phyloP scores from a whole-genome alignment of 2,113 vertebrate genomes.

The Synodontis membranacea region DNA sequence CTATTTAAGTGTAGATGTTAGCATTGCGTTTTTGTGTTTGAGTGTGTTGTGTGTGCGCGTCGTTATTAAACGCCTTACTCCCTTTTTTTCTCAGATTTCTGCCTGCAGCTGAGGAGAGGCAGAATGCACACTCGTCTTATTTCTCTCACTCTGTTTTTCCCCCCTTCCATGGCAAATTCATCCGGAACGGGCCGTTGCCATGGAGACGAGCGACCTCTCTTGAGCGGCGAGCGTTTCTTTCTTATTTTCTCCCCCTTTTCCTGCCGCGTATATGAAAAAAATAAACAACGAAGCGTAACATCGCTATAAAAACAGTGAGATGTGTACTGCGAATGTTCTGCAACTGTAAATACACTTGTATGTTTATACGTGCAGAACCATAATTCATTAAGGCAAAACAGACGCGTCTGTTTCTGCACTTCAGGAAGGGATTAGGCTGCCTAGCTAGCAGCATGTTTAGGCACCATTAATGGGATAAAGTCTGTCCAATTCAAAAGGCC shows the following conservation, averaged over 20 bases:
- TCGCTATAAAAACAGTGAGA: background rate
- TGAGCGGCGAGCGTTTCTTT: constrained; percentile 66
- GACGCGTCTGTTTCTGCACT: constrained; percentile 1
- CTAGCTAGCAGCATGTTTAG: constrained; percentile 13
- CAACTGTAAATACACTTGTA: background rate
- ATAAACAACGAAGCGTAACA: background rate
- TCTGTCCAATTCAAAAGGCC: background rate
- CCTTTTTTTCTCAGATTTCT: constrained; percentile 29
- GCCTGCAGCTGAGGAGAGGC: constrained; percentile 34
- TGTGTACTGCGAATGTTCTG: background rate
- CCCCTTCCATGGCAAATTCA: constrained; percentile 63
- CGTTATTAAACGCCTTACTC: constrained; percentile 19
- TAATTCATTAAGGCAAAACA: constrained; percentile 6
- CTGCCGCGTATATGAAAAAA: background rate
- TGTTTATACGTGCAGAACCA: background rate
- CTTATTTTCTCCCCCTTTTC: constrained; percentile 49
- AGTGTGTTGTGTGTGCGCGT: background rate
- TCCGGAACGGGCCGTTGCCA: constrained; percentile 72
- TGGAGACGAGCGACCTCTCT: constrained; percentile 70
- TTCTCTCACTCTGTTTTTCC: constrained; percentile 39
- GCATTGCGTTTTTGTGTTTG: background rate
- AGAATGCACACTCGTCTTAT: constrained; percentile 70
- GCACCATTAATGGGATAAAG: background rate
- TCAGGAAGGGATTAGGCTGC: constrained; percentile 4
- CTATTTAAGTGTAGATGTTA: background rate